Evolutionary conservation across 2,113 vertebrate genomes (phyloP).

Genomic region (Oxygymnocypris stewartii): DNA sequence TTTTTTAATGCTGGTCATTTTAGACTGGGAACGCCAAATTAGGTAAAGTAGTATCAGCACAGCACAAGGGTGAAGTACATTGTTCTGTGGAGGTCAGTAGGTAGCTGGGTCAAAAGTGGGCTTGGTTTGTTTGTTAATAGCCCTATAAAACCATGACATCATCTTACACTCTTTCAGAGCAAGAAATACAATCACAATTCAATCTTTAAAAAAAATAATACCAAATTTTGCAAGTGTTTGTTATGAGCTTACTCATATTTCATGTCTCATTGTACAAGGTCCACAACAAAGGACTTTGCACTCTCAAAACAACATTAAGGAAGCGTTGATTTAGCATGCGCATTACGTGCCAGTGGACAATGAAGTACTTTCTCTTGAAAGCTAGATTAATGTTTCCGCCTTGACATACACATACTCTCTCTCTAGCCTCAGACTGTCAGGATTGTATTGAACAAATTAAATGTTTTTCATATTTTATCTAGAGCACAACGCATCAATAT

Average conservation of each 20-base stretch:
- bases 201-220: neutral
- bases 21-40: neutral
- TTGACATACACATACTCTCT: constrained; percentile 8
- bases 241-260: neutral
- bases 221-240: neutral
- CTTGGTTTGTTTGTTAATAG: constrained; percentile 29
- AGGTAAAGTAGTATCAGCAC: neutral
- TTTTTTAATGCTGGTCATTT: neutral
- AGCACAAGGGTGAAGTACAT: neutral
- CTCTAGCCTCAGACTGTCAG: neutral
- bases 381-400: constrained; percentile 30
- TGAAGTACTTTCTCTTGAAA: constrained; percentile 34
- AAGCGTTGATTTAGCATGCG: constrained; percentile 5
- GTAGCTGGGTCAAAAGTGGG: neutral
- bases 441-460: constrained; percentile 6
- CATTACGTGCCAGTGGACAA: constrained; percentile 24
- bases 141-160: constrained; percentile 16
- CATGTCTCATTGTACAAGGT: constrained; percentile 16
- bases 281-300: constrained; percentile 19
- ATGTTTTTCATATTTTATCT: neutral
- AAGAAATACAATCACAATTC: neutral
- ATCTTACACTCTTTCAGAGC: neutral
- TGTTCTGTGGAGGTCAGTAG: constrained; percentile 25
- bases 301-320: constrained; percentile 3
- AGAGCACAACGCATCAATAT: neutral